Evolutionary conservation across 1,140 invertebrate genomes (phyloP).

Genomic region (Ericerus pela): DNA sequence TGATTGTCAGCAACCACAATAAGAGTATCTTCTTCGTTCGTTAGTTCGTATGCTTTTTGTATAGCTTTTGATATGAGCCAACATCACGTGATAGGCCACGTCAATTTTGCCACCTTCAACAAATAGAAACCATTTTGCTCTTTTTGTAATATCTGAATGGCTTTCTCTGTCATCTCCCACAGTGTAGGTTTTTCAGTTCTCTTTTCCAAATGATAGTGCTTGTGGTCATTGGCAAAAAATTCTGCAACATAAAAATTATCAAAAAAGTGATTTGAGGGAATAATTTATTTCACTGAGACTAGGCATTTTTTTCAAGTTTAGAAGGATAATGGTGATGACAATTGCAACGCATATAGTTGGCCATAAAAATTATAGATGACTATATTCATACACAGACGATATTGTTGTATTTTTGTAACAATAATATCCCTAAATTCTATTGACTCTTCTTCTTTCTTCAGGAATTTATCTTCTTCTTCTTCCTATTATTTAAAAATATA

Average conservation of each 20-base stretch:
- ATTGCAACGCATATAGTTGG: too few species aligned
- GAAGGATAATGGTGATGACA: too few species aligned
- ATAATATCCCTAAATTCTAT: too few species aligned
- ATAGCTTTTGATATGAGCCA: slow-evolving; percentile 47
- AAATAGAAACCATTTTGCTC: slow-evolving; percentile 51
- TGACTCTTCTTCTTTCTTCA: too few species aligned
- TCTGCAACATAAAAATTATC: slow-evolving; percentile 17
- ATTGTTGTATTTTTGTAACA: too few species aligned
- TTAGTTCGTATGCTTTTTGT: slow-evolving; percentile 16
- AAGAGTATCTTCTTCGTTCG: slow-evolving; percentile 38
- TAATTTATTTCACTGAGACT: too few species aligned
- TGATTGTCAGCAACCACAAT: slow-evolving; percentile 52
- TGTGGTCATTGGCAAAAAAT: slow-evolving; percentile 17
- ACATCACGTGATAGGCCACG: slow-evolving; percentile 48
- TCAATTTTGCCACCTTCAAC: slow-evolving; percentile 54
- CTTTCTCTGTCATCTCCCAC: slow-evolving; percentile 62
- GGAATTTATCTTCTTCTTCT: too few species aligned
- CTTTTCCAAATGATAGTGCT: slow-evolving; percentile 29
- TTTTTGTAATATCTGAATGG: slow-evolving; percentile 54
- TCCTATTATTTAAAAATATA: too few species aligned
- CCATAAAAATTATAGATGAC: too few species aligned
- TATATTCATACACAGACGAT: too few species aligned
- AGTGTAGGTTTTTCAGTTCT: slow-evolving; percentile 40
- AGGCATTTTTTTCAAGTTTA: too few species aligned
- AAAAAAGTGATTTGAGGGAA: too few species aligned